Percentiles rank a stretch among this genome's conserved stretches.
Evolutionary conservation across 2,888 invertebrate genomes (phyloP).

Genomic region (Caenorhabditis zanzibari): DNA sequence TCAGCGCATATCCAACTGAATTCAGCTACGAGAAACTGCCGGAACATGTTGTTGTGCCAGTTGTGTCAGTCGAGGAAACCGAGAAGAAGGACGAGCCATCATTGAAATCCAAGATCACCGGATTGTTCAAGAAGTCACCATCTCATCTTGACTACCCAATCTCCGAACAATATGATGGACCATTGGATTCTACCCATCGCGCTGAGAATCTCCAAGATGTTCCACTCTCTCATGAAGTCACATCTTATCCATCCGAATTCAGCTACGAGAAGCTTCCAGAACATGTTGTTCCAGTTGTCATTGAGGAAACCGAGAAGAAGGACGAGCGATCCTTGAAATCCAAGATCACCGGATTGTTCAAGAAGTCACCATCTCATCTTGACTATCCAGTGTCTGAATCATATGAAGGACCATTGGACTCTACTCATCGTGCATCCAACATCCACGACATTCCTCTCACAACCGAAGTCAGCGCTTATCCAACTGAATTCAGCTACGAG

Average conservation of each 20-base stretch:
- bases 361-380: slow-evolving; percentile 16
- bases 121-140: background rate
- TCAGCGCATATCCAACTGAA: slow-evolving; percentile 55
- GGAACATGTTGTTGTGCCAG: slow-evolving; percentile 41
- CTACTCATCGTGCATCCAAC: slow-evolving; percentile 40
- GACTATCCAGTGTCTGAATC: slow-evolving; percentile 9
- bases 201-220: background rate
- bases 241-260: slow-evolving; percentile 8
- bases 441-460: slow-evolving; percentile 45
- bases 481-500: slow-evolving; percentile 43
- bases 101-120: slow-evolving; percentile 33
- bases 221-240: background rate
- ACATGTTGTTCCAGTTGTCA: slow-evolving; percentile 4
- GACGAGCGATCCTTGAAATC: background rate
- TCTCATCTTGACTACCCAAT: background rate
- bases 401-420: slow-evolving; percentile 43
- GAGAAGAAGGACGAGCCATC: slow-evolving; percentile 38
- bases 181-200: slow-evolving; percentile 14
- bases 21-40: slow-evolving; percentile 59
- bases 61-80: slow-evolving; percentile 36
- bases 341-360: slow-evolving; percentile 15
- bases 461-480: slow-evolving; percentile 14
- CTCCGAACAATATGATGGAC: background rate
- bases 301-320: slow-evolving; percentile 30
- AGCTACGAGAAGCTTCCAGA: slow-evolving; percentile 15